These are phyloP conservation scores for Hippoglossus stenolepis DNA, from an alignment of 2,113 vertebrate genomes.

Conservation along the genomic window DNA sequence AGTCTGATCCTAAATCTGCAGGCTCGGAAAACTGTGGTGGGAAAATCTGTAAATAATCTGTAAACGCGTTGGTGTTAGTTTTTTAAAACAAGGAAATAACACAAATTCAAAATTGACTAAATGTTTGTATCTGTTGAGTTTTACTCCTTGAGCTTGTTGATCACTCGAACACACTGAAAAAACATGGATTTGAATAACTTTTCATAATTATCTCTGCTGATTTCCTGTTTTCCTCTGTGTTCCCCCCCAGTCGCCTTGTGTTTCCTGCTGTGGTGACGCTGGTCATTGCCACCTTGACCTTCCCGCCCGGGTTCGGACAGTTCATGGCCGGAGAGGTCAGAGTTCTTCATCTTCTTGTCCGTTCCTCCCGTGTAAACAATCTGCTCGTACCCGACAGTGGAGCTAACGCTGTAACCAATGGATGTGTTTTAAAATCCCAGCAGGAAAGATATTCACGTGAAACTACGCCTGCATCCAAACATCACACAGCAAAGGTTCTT, in stretches of 20 bases:
- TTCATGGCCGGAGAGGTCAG: constrained; percentile 99
- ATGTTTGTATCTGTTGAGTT: no score
- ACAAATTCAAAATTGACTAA: no score
- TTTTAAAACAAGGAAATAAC: no score
- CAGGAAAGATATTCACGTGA: neutral
- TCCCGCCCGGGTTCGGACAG: constrained; percentile 94
- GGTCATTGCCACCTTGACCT: constrained; percentile 90
- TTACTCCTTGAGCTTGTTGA: no score
- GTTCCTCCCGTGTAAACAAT: neutral
- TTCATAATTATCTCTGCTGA: neutral
- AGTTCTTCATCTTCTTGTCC: constrained; percentile 7
- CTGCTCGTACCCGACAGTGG: neutral
- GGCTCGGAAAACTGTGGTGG: neutral
- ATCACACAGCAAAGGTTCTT: neutral
- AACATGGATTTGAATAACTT: no score
- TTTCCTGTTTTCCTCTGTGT: neutral
- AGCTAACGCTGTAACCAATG: neutral
- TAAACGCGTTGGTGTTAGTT: neutral
- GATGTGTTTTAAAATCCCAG: neutral
- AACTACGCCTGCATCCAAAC: neutral
- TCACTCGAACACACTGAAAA: no score
- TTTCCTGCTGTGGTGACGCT: constrained; percentile 93
- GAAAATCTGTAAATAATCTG: neutral
- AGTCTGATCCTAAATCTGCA: neutral
- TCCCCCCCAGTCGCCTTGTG: constrained; percentile 84